Conservation (phyloP, 2,113 vertebrate species). For the mouse (Mus musculus) region GRCm39 chr7:66038501-66039000, state of each 20-base stretch:
- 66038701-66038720: neutral
- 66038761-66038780: no score
- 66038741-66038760: neutral
- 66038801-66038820: neutral
- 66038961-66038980: neutral
- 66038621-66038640: neutral
- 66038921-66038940: neutral
- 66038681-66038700: neutral
- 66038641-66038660: neutral
- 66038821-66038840: neutral
- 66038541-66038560: neutral
- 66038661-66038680: neutral
- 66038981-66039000: neutral
- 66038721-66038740: neutral
- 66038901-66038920: neutral
- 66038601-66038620: neutral
- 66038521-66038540: neutral
- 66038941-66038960: neutral
- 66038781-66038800: neutral
- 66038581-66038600: neutral
- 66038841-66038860: neutral
- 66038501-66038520: neutral
- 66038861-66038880: neutral
- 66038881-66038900: neutral
- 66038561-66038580: neutral